Evolutionary conservation across 1,140 invertebrate genomes (phyloP).

Genomic region (Tachypleus tridentatus): DNA sequence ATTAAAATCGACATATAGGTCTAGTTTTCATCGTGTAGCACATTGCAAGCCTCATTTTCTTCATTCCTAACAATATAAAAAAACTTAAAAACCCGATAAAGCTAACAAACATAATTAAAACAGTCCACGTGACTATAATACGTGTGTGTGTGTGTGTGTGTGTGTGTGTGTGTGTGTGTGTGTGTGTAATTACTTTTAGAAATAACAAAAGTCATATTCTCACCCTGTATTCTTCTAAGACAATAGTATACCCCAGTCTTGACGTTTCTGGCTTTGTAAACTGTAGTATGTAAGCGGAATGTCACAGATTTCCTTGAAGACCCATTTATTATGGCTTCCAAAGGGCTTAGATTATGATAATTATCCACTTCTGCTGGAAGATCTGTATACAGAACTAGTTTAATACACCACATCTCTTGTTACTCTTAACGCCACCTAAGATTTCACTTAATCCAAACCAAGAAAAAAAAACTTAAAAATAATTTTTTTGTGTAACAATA

Average conservation of each 20-base stretch:
- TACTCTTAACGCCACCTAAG: not conserved
- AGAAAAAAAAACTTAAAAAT: conserved; percentile 12
- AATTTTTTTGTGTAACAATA: not conserved
- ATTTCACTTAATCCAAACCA: conserved; percentile 9
- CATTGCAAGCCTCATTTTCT: too few species aligned
- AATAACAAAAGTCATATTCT: not conserved
- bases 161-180: too few species aligned
- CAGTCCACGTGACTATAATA: too few species aligned
- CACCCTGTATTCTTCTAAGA: conserved; percentile 68
- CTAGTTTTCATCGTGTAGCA: too few species aligned
- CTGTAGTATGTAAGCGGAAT: conserved; percentile 61
- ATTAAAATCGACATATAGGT: too few species aligned
- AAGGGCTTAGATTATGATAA: conserved; percentile 73
- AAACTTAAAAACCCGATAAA: too few species aligned
- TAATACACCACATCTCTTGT: too few species aligned
- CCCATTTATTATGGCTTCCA: conserved; percentile 46
- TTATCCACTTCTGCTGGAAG: conserved; percentile 74
- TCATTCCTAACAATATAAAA: too few species aligned
- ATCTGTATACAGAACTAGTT: conserved; percentile 37
- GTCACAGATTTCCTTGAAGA: conserved; percentile 42
- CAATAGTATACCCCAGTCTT: conserved; percentile 77
- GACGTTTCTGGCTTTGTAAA: conserved; percentile 79
- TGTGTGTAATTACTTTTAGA: too few species aligned
- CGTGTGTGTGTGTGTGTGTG: too few species aligned
- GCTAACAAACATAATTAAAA: too few species aligned